These are phyloP conservation scores for Drosophila ironensis DNA, from an alignment of 1,140 invertebrate genomes.

Conservation along the genomic window DNA sequence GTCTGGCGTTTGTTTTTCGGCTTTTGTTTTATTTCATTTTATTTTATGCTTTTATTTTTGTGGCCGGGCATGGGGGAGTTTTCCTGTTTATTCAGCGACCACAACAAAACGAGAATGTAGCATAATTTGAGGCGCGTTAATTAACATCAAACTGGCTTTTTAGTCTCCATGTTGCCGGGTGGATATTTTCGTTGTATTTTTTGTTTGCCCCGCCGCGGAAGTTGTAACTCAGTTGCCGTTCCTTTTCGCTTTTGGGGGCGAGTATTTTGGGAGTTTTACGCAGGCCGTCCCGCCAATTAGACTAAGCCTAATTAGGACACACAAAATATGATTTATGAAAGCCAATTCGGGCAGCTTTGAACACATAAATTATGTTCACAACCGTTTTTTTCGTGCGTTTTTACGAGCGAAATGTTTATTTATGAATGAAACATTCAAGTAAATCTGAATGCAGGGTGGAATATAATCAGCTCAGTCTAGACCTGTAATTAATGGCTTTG, in stretches of 20 bases:
- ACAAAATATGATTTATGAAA: constrained; percentile 61
- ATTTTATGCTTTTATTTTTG: constrained; percentile 1
- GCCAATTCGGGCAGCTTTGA: constrained; percentile 13
- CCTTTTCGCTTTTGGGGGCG: constrained; percentile 9
- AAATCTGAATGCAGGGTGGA: not conserved
- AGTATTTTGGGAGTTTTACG: no score
- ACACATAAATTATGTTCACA: constrained; percentile 17
- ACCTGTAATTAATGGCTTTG: constrained; percentile 14
- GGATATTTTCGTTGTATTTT: not conserved
- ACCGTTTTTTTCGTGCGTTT: constrained; percentile 6
- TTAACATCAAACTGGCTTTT: constrained; percentile 29
- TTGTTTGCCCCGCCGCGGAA: constrained; percentile 24
- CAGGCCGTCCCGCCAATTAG: constrained; percentile 52
- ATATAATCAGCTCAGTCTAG: constrained; percentile 6
- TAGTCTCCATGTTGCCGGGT: no score
- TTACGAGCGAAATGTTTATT: constrained; percentile 34
- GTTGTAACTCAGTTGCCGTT: constrained; percentile 31
- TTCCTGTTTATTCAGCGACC: constrained; percentile 34
- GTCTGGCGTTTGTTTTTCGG: constrained; percentile 18
- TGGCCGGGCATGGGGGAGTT: not conserved
- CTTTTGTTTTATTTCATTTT: constrained; percentile 7
- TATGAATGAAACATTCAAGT: constrained; percentile 6
- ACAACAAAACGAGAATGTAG: constrained; percentile 28
- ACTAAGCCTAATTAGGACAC: constrained; percentile 56
- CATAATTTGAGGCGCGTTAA: constrained; percentile 65